Conservation (phyloP, 2,797 vertebrate genomes). For the Triplophysa bombifrons region DNA sequence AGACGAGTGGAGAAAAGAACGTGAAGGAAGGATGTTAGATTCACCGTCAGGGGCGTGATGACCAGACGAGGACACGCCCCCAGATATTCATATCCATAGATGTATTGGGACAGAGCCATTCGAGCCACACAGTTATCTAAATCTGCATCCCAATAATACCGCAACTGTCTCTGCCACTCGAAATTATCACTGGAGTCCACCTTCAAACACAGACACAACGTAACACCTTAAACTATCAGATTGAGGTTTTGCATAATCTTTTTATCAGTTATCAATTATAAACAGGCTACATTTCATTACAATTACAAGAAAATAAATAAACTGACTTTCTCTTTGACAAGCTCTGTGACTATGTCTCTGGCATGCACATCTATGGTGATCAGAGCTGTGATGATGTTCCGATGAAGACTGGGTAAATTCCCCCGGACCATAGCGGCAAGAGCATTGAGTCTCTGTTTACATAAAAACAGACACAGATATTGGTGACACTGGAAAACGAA, state of each 20-base stretch:
- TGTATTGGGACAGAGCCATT: conserved; percentile 88
- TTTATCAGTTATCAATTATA: background rate
- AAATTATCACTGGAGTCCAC: conserved; percentile 79
- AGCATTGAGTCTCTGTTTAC: conserved; percentile 82
- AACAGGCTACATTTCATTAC: background rate
- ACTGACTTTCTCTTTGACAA: conserved; percentile 79
- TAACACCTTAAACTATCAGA: background rate
- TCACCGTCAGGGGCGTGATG: conserved; percentile 87
- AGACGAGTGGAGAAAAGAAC: background rate
- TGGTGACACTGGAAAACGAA: too few relatives aligned
- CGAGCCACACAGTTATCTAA: conserved; percentile 84
- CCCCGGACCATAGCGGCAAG: conserved; percentile 84
- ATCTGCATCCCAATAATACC: conserved; percentile 87
- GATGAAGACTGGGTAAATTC: conserved; percentile 80
- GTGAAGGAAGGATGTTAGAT: background rate
- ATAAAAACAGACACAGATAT: conserved; percentile 36
- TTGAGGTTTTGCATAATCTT: too few relatives aligned
- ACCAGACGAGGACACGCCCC: conserved; percentile 87
- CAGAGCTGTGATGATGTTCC: conserved; percentile 87
- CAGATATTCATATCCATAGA: conserved; percentile 87
- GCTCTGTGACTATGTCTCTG: conserved; percentile 86
- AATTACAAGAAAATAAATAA: background rate
- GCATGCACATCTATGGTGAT: conserved; percentile 88
- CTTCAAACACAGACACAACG: conserved; percentile 62
- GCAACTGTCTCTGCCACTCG: conserved; percentile 88